Evolutionary conservation across 1,140 invertebrate species (phyloP).

Genomic region (Uloborus diversus): DNA sequence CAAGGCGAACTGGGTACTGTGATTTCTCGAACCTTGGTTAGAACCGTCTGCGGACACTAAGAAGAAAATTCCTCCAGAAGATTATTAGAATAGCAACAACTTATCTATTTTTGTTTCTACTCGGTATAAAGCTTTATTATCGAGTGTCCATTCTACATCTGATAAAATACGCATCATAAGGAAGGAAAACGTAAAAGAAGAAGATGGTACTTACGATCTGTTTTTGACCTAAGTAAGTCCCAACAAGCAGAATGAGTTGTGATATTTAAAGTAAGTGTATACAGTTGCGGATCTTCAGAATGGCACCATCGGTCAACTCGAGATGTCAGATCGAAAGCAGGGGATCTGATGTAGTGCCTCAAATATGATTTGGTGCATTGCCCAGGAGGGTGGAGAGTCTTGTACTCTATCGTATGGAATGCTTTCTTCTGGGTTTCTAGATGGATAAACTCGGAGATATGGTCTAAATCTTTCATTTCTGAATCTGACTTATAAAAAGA

Average conservation of each 20-base stretch:
- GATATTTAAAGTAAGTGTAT: not conserved
- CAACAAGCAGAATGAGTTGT: constrained; percentile 5
- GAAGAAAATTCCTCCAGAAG: too few species aligned
- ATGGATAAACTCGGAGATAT: not conserved
- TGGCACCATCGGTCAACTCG: not conserved
- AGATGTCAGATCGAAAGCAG: not conserved
- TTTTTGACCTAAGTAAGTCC: constrained; percentile 1
- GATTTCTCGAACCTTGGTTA: too few species aligned
- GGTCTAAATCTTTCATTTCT: not conserved
- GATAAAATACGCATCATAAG: too few species aligned
- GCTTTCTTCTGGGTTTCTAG: not conserved
- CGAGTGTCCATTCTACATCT: too few species aligned
- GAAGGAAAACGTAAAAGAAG: too few species aligned
- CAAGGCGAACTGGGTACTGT: too few species aligned
- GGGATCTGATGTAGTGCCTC: not conserved
- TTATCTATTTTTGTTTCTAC: too few species aligned
- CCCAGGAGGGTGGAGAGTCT: too few species aligned
- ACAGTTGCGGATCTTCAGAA: not conserved
- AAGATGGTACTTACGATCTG: constrained; percentile 40
- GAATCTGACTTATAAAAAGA: not conserved
- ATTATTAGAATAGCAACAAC: too few species aligned
- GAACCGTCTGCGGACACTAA: too few species aligned
- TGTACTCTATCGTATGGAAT: not conserved
- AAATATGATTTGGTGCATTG: not conserved
- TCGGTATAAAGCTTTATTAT: too few species aligned